phyloP scores from a whole-genome alignment of 1,140 invertebrate species.

The Pseudomyrmex flavicornis region DNA sequence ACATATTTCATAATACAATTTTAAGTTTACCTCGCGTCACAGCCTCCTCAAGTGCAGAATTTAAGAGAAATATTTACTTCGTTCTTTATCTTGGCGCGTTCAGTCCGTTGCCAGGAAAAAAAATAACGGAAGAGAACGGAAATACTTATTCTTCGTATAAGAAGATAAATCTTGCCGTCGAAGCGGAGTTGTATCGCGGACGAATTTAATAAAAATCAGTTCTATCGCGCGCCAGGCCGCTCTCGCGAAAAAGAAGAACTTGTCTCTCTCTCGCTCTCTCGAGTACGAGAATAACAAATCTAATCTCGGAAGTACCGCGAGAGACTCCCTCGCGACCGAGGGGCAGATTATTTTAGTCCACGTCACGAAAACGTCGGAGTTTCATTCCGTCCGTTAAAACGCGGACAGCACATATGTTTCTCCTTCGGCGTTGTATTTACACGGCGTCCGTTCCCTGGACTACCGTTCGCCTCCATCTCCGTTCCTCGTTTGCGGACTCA shows the following conservation, averaged over 20 bases:
- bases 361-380: slow-evolving; percentile 43
- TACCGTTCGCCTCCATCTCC: slow-evolving; percentile 28
- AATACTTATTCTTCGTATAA: slow-evolving; percentile 56
- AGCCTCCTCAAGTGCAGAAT: slow-evolving; percentile 27
- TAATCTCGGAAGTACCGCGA: slow-evolving; percentile 50
- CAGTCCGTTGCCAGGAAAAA: slow-evolving; percentile 35
- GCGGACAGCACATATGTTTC: slow-evolving; percentile 37
- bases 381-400: slow-evolving; percentile 53
- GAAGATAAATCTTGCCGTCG: slow-evolving; percentile 60
- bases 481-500: slow-evolving; percentile 21
- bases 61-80: slow-evolving; percentile 39
- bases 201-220: slow-evolving; percentile 62
- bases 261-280: background rate
- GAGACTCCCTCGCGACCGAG: slow-evolving; percentile 31
- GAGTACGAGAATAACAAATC: slow-evolving; percentile 49
- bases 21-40: slow-evolving; percentile 23
- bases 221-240: slow-evolving; percentile 45
- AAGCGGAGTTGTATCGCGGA: slow-evolving; percentile 52
- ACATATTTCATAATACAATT: slow-evolving; percentile 42
- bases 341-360: slow-evolving; percentile 52
- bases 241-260: slow-evolving; percentile 31
- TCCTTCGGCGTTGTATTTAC: slow-evolving; percentile 35
- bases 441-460: slow-evolving; percentile 24
- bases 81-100: slow-evolving; percentile 25
- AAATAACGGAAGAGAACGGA: slow-evolving; percentile 28